Evolutionary conservation across 2,113 vertebrate species (phyloP).

Genomic region (Speoplatyrhinus poulsoni): DNA sequence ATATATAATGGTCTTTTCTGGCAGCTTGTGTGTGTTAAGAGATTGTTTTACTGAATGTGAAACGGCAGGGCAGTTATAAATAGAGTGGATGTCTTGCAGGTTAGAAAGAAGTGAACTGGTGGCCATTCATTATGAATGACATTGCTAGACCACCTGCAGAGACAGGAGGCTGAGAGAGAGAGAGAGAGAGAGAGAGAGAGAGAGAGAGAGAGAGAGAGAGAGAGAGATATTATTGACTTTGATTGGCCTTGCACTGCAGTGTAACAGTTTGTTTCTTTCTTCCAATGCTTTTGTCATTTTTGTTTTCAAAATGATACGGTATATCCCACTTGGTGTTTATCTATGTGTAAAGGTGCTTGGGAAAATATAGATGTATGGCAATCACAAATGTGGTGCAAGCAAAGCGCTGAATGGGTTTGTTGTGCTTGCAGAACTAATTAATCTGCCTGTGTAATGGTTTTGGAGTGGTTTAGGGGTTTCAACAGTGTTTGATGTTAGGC

Average conservation of each 20-base stretch:
- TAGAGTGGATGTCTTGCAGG: slow-evolving; percentile 47
- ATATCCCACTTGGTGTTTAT: too few species aligned
- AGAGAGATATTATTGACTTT: not conserved
- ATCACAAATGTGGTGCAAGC: too few species aligned
- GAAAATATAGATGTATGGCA: too few species aligned
- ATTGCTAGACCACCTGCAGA: slow-evolving; percentile 31
- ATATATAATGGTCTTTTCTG: not conserved
- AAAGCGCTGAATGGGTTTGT: not conserved
- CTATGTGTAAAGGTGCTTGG: too few species aligned
- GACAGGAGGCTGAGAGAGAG: slow-evolving; percentile 6
- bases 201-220: not conserved
- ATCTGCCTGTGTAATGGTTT: not conserved
- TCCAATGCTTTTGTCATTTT: not conserved
- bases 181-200: not conserved
- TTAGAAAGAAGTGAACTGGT: slow-evolving; percentile 40
- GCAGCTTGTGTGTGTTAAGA: slow-evolving; percentile 1
- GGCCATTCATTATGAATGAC: slow-evolving; percentile 60
- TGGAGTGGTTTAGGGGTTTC: slow-evolving; percentile 14
- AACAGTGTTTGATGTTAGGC: not conserved
- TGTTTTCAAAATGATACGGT: too few species aligned
- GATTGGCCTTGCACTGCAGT: too few species aligned
- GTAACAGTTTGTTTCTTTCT: not conserved
- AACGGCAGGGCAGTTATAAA: slow-evolving; percentile 45
- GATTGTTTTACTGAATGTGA: slow-evolving; percentile 5
- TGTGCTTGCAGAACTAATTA: too few species aligned